Percentiles rank a stretch among this genome's conserved stretches.
phyloP scores from a whole-genome alignment of 2,888 invertebrate species.

The Oscheius sp. region DNA sequence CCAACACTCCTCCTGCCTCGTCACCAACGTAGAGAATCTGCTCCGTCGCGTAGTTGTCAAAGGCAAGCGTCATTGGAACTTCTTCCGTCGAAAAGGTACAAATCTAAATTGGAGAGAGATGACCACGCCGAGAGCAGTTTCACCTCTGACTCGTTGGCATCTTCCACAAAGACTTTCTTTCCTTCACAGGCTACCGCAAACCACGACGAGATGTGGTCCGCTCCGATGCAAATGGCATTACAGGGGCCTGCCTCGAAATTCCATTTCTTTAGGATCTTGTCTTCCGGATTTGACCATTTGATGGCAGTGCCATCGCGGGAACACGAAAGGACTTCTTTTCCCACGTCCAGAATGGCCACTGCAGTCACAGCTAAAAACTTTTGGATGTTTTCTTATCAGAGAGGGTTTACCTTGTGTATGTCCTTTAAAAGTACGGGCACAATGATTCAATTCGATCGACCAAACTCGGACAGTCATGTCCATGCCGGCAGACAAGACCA shows the following conservation, averaged over 20 bases:
- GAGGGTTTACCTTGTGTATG: constrained; percentile 78
- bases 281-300: constrained; percentile 48
- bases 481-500: constrained; percentile 80
- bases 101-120: constrained; percentile 5
- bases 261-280: constrained; percentile 32
- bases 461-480: constrained; percentile 78
- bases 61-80: constrained; percentile 5
- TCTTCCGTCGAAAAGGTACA: constrained; percentile 8
- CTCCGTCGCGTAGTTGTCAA: neutral
- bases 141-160: constrained; percentile 16
- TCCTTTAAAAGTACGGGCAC: constrained; percentile 80
- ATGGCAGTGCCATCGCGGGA: constrained; percentile 80
- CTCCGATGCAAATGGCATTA: constrained; percentile 40
- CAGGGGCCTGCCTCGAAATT: constrained; percentile 53
- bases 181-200: constrained; percentile 29
- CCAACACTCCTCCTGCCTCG: constrained; percentile 37
- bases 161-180: constrained; percentile 10
- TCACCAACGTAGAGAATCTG: constrained; percentile 39
- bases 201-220: constrained; percentile 17
- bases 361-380: constrained; percentile 79
- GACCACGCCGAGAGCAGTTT: neutral
- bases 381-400: too few species aligned
- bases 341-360: constrained; percentile 80
- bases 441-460: constrained; percentile 80
- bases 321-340: constrained; percentile 81